A percentile compares a stretch with the other conserved stretches of the same genome.
Conservation (phyloP, 2,113 vertebrate genomes). For the Crotophaga sulcirostris region DNA sequence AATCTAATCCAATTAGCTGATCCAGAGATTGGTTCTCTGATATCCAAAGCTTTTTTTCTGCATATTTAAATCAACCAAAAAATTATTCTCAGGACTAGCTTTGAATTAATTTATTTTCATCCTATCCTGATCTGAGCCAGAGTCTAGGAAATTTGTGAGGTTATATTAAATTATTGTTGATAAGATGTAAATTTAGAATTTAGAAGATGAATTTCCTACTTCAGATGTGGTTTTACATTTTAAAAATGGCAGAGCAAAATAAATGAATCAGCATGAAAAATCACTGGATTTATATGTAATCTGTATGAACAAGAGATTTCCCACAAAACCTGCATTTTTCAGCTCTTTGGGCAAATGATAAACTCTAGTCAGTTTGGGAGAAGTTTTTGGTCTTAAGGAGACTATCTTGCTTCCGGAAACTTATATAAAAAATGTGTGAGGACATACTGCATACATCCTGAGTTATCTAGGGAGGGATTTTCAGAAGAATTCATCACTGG, state of each 20-base stretch:
- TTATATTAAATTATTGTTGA: neutral
- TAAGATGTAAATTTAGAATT: neutral
- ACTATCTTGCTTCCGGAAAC: neutral
- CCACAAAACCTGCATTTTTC: neutral
- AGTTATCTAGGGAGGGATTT: neutral
- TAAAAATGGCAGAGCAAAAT: neutral
- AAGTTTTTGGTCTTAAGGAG: neutral
- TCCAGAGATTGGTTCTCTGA: neutral
- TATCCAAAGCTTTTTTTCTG: neutral
- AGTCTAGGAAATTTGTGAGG: neutral
- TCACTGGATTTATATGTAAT: neutral
- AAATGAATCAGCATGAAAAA: neutral
- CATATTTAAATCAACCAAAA: neutral
- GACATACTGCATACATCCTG: neutral
- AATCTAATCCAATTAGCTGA: slow-evolving; percentile 2
- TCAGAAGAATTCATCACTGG: neutral
- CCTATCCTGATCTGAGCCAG: neutral
- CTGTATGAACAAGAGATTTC: neutral
- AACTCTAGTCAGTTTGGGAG: neutral
- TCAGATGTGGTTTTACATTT: neutral
- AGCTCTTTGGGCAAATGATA: neutral
- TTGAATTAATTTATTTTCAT: neutral
- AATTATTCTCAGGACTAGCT: neutral
- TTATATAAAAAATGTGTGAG: neutral
- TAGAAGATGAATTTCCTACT: neutral